phyloP scores from a whole-genome alignment of 2,113 vertebrate genomes.

The Cairina moschata region DNA sequence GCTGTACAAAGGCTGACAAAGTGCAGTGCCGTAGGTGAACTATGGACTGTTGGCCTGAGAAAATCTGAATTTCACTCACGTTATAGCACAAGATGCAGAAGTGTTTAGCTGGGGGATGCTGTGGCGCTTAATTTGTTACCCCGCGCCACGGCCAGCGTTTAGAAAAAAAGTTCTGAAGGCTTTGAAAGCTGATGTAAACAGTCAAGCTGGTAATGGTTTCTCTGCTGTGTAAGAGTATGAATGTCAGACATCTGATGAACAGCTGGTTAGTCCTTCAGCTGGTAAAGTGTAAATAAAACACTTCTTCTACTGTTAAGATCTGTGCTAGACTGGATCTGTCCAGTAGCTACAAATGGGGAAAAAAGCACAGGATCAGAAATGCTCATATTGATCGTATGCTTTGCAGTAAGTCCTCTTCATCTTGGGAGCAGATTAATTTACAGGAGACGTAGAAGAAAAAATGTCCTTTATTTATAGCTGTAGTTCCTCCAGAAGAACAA shows the following conservation, averaged over 20 bases:
- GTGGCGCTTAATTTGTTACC: background rate
- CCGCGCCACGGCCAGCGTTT: background rate
- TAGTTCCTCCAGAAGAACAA: background rate
- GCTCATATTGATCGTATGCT: accelerated
- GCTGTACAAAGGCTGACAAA: background rate
- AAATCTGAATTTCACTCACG: background rate
- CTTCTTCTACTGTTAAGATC: background rate
- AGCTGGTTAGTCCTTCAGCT: background rate
- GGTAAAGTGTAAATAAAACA: background rate
- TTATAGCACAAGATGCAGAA: background rate
- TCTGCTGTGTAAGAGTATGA: background rate
- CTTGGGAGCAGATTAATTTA: background rate
- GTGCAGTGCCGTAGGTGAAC: background rate
- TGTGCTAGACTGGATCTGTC: background rate
- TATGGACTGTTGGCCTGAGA: background rate
- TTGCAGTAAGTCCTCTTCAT: background rate
- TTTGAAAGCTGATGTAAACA: slow-evolving; percentile 15
- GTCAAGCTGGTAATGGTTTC: background rate
- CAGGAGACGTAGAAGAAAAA: background rate
- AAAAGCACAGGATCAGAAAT: background rate
- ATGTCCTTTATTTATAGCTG: background rate
- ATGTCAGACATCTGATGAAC: background rate
- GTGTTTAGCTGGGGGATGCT: background rate
- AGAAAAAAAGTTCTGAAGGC: background rate
- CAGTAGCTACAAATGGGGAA: background rate